Evolutionary conservation across 2,113 vertebrate genomes (phyloP).

Genomic region (Pyxicephalus adspersus): DNA sequence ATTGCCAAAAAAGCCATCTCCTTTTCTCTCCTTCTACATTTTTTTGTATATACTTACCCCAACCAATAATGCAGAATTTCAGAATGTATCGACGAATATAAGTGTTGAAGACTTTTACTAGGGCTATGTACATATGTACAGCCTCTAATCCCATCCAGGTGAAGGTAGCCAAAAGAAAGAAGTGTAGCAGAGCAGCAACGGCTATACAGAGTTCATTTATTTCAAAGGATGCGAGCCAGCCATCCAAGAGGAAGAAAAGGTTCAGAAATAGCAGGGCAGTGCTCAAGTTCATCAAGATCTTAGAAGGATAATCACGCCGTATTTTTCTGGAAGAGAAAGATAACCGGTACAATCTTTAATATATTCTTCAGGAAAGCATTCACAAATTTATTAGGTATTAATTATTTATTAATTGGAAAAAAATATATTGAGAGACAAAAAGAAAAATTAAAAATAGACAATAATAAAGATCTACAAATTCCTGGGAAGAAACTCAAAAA

Average conservation of each 20-base stretch:
- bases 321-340: conserved; percentile 77
- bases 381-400: no score
- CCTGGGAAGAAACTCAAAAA: no score
- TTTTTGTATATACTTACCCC: conserved; percentile 83
- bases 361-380: not conserved
- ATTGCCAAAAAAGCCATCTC: no score
- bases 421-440: no score
- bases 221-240: conserved; percentile 86
- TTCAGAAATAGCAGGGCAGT: conserved; percentile 90
- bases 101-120: conserved; percentile 98
- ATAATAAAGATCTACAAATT: no score
- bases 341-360: not conserved
- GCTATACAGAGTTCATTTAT: conserved; percentile 79
- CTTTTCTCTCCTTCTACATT: no score
- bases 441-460: no score
- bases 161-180: conserved; percentile 92
- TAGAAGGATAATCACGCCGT: conserved; percentile 95
- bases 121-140: conserved; percentile 96
- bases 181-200: conserved; percentile 86
- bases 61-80: conserved; percentile 95
- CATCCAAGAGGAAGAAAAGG: conserved; percentile 87
- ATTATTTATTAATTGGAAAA: no score
- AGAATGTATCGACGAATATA: conserved; percentile 94
- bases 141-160: conserved; percentile 99
- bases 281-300: conserved; percentile 98